Evolutionary conservation across 2,888 invertebrate species (phyloP), one percentile per base, ranked within the genome.

Genomic region (Latrodectus hesperus): DNA sequence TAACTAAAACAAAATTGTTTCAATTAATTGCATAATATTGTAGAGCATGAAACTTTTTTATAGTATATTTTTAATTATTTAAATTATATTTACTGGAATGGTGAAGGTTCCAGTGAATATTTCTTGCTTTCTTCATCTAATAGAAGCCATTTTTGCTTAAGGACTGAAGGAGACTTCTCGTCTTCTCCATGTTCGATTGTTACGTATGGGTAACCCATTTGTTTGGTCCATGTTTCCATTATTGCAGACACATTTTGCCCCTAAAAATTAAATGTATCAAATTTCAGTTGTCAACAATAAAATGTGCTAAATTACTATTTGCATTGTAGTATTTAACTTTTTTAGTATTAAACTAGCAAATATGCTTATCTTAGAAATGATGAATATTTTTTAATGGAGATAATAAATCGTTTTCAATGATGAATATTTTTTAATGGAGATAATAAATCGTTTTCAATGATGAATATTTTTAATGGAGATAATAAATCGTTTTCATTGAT

Each of bases 201-300:
- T n/a, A 89, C 16, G 26, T 55, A 84, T 5, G 96, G 96, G 91
- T 96, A 96, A 0, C 96, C 96, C 92, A 96, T 95, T 92, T 96
- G 95, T 90, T 95, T 94, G 17, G 96, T 96, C 96, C 96, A 97
- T 9, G 96, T 96, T 91, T 96, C 96, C 97, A 97, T 97, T 9
- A 97, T 95, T 52, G 93, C 92, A 94, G 94, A 87, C 12, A 91
- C 90, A 71, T 90, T 88, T 26, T 79, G n/a, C 17, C 67, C 60
- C 88, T 88, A 65, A 22, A 22, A 22, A 22, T 22, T 67, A 17
- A 10, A 67, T 14, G 11, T 22, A 67, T 67, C 4, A 4, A 67
- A 68, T 17, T n/a, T n/a, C 5, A 17, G 12, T 17, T 2, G 11
- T 17, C 9, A 17, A 68, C 10, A 6, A 9, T 0, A n/a, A 17